These are phyloP conservation scores for Melanerpes formicivorus DNA, from an alignment of 2,113 vertebrate genomes.

Conservation along the genomic window DNA sequence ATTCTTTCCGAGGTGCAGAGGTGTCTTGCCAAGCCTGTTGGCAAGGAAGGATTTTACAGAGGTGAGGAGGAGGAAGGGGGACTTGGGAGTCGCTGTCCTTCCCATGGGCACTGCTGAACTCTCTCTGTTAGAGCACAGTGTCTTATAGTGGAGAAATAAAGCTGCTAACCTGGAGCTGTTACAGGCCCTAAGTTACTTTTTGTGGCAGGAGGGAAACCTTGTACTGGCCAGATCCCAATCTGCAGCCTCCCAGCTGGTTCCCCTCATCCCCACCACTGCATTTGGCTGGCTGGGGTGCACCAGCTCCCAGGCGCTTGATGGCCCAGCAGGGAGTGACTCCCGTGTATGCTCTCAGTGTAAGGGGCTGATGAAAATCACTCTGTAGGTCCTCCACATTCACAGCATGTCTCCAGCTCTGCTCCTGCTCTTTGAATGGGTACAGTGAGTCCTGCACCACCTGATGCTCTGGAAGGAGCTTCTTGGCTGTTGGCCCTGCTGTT, in stretches of 20 bases:
- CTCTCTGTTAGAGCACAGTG: not conserved
- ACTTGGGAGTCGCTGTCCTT: not conserved
- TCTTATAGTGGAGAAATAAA: not conserved
- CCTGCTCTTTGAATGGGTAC: not conserved
- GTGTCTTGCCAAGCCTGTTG: not conserved
- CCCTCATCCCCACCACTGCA: rapidly evolving
- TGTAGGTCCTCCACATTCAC: rapidly evolving
- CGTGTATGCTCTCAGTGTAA: rapidly evolving
- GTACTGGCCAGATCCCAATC: not conserved
- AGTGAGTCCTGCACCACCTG: not conserved
- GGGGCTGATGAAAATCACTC: not conserved
- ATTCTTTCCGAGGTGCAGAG: not conserved
- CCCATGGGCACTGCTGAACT: not conserved
- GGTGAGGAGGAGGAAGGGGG: not conserved
- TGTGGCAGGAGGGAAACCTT: not conserved
- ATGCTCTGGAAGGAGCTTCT: not conserved
- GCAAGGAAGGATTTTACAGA: not conserved
- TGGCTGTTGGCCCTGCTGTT: not conserved
- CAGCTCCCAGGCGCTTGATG: rapidly evolving
- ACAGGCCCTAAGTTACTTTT: not conserved
- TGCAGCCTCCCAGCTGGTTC: not conserved
- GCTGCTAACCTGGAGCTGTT: not conserved
- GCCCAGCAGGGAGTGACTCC: not conserved
- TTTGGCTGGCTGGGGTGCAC: not conserved
- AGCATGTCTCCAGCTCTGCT: not conserved